Evolutionary conservation across 2,113 vertebrate genomes (phyloP), one percentile per base, ranked within the genome.

Genomic region (Anhinga anhinga): DNA sequence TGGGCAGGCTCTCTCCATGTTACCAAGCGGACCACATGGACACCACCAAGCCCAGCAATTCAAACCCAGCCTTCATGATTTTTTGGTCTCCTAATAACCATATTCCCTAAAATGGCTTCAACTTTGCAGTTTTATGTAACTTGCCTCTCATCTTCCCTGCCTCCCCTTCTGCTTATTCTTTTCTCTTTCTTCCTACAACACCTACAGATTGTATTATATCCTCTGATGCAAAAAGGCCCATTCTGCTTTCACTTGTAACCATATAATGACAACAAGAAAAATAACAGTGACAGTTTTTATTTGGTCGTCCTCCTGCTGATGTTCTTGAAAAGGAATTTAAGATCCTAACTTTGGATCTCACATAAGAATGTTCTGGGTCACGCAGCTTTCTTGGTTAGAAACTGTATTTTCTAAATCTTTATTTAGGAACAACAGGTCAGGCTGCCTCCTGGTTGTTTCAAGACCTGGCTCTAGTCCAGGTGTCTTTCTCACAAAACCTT

Each of bases 121-220:
- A n/a, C 62, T 92, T 92, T 29, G n/a, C 42, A 58, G 63, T 53
- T 97, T 94, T 94, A 77, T 82, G 29, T 92, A 96, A 91, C 59
- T 90, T 95, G 83, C 71, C 34, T 18, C 53, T 90, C 1, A 0
- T 61, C 53, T 72, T 53, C 85, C 56, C 92, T 22, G 10, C 93
- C 82, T 93, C 87, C 58, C 29, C 38, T 85, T 4, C 40, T 80
- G 73, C 89, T 91, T 70, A 53, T 81, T 91, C 82, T 71, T 77
- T 53, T 63, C 66, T 58, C 62, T 93, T 85, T 90, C 93, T 94
- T 86, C 66, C 45, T 70, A 18, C 58, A 82, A 86, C 95, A 95
- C 95, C 95, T 82, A 89, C 91, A 72, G 89, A 89, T 38, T 91
- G 84, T 40, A 93, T 96, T 94, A 61, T 87, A 93, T 65, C 74